Conservation (phyloP, 2,888 invertebrate genomes). For the Caenorhabditis becei region DNA sequence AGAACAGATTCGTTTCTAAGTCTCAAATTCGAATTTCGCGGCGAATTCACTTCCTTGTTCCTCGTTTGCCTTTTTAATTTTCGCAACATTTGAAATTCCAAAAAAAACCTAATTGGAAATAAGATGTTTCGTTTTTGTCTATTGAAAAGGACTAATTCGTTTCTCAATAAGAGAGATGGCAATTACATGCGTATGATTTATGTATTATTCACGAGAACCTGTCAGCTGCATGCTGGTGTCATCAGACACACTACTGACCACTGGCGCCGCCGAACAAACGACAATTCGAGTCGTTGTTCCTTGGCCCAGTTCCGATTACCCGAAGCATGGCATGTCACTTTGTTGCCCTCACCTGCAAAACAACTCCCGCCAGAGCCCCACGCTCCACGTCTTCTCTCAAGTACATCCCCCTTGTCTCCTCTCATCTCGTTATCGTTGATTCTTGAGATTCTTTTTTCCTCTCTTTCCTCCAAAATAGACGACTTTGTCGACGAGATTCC, state of each 20-base stretch:
- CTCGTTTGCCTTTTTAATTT: not conserved
- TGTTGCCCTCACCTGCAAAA: not conserved
- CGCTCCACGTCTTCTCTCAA: too few species aligned
- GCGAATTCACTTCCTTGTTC: not conserved
- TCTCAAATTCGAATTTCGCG: too few species aligned
- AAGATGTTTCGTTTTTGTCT: not conserved
- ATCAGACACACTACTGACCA: constrained; percentile 32
- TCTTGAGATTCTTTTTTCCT: not conserved
- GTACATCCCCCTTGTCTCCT: not conserved
- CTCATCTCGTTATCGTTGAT: constrained; percentile 27
- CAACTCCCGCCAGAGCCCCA: too few species aligned
- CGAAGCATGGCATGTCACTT: not conserved
- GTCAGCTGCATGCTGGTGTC: constrained; percentile 43
- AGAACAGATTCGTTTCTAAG: not conserved
- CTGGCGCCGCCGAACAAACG: constrained; percentile 7
- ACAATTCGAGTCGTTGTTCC: not conserved
- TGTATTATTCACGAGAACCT: constrained; percentile 56
- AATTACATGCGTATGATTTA: constrained; percentile 43
- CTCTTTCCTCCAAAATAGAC: not conserved
- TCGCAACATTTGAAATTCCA: not conserved
- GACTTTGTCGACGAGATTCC: not conserved
- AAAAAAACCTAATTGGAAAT: constrained; percentile 2
- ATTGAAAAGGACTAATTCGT: not conserved
- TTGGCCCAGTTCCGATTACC: constrained; percentile 9
- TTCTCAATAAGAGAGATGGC: not conserved